phyloP scores from a whole-genome alignment of 2,113 vertebrate species.

The Archilochus colubris region DNA sequence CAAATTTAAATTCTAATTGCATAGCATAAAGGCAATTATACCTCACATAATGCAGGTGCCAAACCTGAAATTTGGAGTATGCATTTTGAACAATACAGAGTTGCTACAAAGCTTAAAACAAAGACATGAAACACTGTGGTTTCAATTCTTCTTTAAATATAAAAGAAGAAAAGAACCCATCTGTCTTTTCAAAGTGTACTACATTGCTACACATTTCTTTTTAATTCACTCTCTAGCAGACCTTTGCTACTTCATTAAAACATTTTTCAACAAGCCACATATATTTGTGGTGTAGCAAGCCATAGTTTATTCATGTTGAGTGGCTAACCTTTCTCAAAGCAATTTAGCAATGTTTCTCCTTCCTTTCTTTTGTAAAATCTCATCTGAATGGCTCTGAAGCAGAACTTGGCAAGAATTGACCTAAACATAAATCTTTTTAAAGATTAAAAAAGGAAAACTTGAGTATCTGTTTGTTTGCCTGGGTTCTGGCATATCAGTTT shows the following conservation, averaged over 20 bases:
- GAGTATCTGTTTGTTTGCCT: conserved; percentile 13
- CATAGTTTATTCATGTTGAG: conserved; percentile 46
- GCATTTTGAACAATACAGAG: conserved; percentile 21
- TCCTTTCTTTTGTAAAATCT: conserved; percentile 27
- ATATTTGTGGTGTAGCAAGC: conserved; percentile 1
- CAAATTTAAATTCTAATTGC: conserved; percentile 67
- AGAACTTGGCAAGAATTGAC: conserved; percentile 21
- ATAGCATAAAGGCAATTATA: conserved; percentile 59
- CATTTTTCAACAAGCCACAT: conserved; percentile 32
- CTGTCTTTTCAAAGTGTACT: conserved; percentile 19
- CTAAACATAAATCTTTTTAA: conserved; percentile 4
- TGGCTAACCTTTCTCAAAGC: conserved; percentile 46
- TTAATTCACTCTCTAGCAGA: conserved; percentile 21
- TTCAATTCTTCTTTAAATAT: neutral
- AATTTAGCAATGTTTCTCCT: conserved; percentile 41
- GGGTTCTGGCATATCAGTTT: neutral
- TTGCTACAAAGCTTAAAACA: conserved; percentile 7
- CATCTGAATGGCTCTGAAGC: conserved; percentile 33
- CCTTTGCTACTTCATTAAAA: conserved; percentile 59
- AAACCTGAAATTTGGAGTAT: conserved; percentile 7
- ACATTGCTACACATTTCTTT: neutral
- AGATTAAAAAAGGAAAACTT: conserved; percentile 5
- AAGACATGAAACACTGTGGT: neutral
- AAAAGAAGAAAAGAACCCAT: conserved; percentile 18
- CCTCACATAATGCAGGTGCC: conserved; percentile 50